Percentiles rank a stretch among this genome's conserved stretches.
These are phyloP conservation scores for Sebastes goodei DNA, from an alignment of 2,797 vertebrate species.

Conservation along the genomic window DNA sequence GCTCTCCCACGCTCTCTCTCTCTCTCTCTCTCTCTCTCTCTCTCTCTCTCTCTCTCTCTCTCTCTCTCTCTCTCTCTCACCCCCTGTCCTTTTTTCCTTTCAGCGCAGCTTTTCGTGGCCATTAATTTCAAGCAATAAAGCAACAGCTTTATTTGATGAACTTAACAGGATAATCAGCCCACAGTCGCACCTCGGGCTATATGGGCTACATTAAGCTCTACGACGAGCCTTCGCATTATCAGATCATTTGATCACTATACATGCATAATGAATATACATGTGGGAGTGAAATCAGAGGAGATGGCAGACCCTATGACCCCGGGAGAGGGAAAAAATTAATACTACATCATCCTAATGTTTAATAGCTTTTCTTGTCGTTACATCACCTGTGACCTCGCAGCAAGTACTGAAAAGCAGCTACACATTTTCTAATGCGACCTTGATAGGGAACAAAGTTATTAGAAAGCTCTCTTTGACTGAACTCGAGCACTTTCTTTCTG, in stretches of 20 bases:
- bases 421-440: constrained; percentile 25
- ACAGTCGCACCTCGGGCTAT: constrained; percentile 65
- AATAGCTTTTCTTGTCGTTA: constrained; percentile 49
- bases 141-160: constrained; percentile 75
- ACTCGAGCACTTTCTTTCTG: constrained; percentile 12
- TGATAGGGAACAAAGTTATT: constrained; percentile 24
- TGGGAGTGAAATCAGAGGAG: constrained; percentile 53
- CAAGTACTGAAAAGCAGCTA: not conserved
- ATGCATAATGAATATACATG: constrained; percentile 73
- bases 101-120: constrained; percentile 30
- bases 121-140: constrained; percentile 60
- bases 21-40: not conserved
- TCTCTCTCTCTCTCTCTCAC: not conserved
- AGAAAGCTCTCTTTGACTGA: not conserved
- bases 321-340: constrained; percentile 47
- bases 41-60: not conserved
- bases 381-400: constrained; percentile 58
- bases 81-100: not conserved
- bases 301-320: constrained; percentile 54
- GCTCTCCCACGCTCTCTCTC: not conserved
- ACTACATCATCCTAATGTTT: constrained; percentile 44
- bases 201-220: constrained; percentile 42
- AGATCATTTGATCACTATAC: constrained; percentile 74
- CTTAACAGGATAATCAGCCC: constrained; percentile 74
- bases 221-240: constrained; percentile 55